A percentile compares a stretch with the other conserved stretches of the same genome.
Evolutionary conservation across 1,140 invertebrate species (phyloP).

Genomic region (Ptiloglossa arizonensis): DNA sequence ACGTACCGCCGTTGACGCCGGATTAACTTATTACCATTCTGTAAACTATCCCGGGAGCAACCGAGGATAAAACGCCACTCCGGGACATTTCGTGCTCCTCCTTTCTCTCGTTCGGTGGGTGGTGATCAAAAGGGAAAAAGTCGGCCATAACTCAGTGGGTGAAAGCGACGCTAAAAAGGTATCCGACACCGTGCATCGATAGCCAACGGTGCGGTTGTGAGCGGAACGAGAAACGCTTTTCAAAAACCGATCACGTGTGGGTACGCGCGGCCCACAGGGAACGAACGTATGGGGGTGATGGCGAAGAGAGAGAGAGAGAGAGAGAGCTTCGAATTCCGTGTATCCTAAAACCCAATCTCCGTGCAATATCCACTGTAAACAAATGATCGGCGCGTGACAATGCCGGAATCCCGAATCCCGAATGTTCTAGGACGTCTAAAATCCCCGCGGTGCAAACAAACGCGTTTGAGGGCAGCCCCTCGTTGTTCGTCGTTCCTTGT

Average conservation of each 20-base stretch:
- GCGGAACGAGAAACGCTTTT: constrained; percentile 1
- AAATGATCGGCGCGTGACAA: constrained; percentile 27
- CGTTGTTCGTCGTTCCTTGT: too few species aligned
- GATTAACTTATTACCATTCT: too few species aligned
- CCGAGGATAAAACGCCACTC: too few species aligned
- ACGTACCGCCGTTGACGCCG: too few species aligned
- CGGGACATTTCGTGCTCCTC: too few species aligned
- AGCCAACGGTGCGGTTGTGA: too few species aligned
- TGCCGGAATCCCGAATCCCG: not conserved
- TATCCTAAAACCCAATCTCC: constrained; percentile 2
- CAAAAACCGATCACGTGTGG: constrained; percentile 25
- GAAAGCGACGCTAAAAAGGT: not conserved
- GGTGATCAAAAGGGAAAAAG: not conserved
- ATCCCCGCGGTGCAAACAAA: not conserved
- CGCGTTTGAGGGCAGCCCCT: not conserved
- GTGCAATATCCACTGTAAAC: constrained; percentile 20
- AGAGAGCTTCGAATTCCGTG: not conserved
- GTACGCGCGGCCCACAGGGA: not conserved
- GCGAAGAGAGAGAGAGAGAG: too few species aligned
- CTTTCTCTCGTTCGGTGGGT: too few species aligned
- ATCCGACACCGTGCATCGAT: not conserved
- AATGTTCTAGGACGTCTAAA: constrained; percentile 6
- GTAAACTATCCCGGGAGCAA: too few species aligned
- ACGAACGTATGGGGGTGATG: too few species aligned
- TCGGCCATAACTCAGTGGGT: not conserved